These are phyloP conservation scores for Thymelicus lineola DNA, from an alignment of 2,888 invertebrate genomes.

Conservation along the genomic window DNA sequence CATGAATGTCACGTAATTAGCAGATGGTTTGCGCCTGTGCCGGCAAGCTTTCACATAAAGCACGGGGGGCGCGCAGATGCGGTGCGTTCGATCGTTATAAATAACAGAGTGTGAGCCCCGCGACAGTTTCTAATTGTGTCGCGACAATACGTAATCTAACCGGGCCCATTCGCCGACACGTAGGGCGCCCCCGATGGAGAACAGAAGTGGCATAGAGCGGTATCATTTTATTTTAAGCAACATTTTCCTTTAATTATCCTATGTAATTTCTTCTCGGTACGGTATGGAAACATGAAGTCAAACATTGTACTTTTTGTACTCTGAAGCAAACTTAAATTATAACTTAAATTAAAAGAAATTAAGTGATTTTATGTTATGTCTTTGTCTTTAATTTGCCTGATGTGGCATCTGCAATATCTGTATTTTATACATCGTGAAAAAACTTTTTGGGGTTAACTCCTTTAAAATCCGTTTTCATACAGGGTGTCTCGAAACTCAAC, in stretches of 20 bases:
- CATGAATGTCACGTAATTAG: conserved; percentile 59
- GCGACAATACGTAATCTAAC: conserved; percentile 83
- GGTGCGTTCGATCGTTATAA: conserved; percentile 74
- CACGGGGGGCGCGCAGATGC: conserved; percentile 73
- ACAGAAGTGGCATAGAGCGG: conserved; percentile 52
- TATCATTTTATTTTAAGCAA: conserved; percentile 5
- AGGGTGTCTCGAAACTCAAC: too few species aligned
- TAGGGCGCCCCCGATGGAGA: conserved; percentile 56
- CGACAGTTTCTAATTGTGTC: conserved; percentile 83
- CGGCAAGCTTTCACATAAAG: conserved; percentile 34
- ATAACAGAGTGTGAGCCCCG: conserved; percentile 78
- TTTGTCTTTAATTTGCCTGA: background rate
- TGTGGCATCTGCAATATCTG: too few species aligned
- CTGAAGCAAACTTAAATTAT: too few species aligned
- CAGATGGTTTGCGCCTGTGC: conserved; percentile 58
- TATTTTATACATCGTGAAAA: too few species aligned
- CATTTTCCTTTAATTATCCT: background rate
- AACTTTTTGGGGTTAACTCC: too few species aligned
- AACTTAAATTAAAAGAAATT: too few species aligned
- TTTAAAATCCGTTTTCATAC: too few species aligned
- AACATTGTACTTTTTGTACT: too few species aligned
- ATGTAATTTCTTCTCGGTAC: too few species aligned
- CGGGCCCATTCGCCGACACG: conserved; percentile 77
- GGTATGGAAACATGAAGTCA: too few species aligned
- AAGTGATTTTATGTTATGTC: background rate